Conservation (phyloP, 2,888 invertebrate species). For the Asteroscopus sphinx region DNA sequence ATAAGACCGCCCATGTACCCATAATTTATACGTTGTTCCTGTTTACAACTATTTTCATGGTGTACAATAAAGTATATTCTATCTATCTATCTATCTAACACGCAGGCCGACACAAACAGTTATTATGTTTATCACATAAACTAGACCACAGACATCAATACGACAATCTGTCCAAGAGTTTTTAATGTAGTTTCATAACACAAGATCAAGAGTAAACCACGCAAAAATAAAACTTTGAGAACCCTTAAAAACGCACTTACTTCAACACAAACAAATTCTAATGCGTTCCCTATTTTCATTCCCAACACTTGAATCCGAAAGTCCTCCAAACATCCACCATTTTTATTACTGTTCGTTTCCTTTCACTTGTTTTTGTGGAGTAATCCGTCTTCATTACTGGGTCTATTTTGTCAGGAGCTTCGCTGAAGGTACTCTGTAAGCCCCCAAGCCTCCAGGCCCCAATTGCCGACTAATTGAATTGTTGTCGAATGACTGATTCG, state of each 20-base stretch:
- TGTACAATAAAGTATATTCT: too few species aligned
- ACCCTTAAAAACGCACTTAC: constrained; percentile 2
- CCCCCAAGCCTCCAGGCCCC: constrained; percentile 54
- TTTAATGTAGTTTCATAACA: neutral
- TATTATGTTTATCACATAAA: too few species aligned
- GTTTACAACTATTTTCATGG: too few species aligned
- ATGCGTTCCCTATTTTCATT: constrained; percentile 43
- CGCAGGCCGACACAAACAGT: too few species aligned
- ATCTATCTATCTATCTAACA: too few species aligned
- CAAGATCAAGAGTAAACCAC: neutral
- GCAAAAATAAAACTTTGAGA: neutral
- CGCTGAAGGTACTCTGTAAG: constrained; percentile 45
- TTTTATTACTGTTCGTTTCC: constrained; percentile 56
- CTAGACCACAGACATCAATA: too few species aligned
- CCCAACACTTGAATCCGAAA: constrained; percentile 34
- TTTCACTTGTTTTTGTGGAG: constrained; percentile 62
- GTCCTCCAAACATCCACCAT: constrained; percentile 43
- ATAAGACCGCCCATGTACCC: too few species aligned
- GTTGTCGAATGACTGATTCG: constrained; percentile 62
- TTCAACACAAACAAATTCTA: constrained; percentile 33
- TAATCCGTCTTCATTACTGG: constrained; percentile 74
- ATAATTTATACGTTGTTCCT: too few species aligned
- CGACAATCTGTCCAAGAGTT: too few species aligned
- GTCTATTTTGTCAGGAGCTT: constrained; percentile 67
- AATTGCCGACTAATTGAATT: constrained; percentile 72